Evolutionary conservation across 2,888 invertebrate species (phyloP), one percentile per base, ranked within the genome.

Genomic region (Phyto melanocephala): DNA sequence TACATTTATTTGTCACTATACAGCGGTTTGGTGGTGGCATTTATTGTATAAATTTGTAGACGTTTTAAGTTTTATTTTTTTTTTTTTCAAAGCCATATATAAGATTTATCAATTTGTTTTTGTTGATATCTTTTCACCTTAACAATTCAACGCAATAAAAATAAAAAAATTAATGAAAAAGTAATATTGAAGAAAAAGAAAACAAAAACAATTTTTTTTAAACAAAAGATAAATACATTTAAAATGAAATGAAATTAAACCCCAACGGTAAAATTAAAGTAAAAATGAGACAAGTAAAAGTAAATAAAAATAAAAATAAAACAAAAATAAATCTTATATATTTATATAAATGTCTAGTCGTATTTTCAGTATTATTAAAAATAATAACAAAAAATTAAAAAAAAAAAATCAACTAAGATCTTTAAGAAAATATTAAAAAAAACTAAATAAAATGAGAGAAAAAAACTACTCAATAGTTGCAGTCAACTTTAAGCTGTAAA

Each of bases 331-430:
- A 86, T 87, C 86, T 85, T 74, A 84, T 85, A 85, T 81, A 84
- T 83, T 81, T 81, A 84, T 88, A 88, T 89, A 88, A 89, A 89
- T 89, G 89, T 90, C 90, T 90, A 90, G 90, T 90, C 90, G 90
- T 90, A 89, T 90, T 89, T 90, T 89, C 90, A 90, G 90, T 90
- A 90, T 90, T 90, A 89, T 88, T 88, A 87, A 88, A 87, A 85
- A 83, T 77, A 78, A 84, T 78, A 84, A 85, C 76, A 84, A 84
- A 42, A 81, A 81, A 76, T 77, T 82, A 68, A 42, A 65, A 65
- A 78, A 70, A 5, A 76, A 70, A 81, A 76, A 77, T 24, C 24
- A 74, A 74, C 35, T 56, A 56, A 80, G 45, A 68, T 35, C 50
- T 74, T 80, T 70, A 82, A 76, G 80, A 71, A 80, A 77, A 56